Evolutionary conservation across 2,888 invertebrate genomes (phyloP).

Genomic region (Petrolisthes cinctipes): DNA sequence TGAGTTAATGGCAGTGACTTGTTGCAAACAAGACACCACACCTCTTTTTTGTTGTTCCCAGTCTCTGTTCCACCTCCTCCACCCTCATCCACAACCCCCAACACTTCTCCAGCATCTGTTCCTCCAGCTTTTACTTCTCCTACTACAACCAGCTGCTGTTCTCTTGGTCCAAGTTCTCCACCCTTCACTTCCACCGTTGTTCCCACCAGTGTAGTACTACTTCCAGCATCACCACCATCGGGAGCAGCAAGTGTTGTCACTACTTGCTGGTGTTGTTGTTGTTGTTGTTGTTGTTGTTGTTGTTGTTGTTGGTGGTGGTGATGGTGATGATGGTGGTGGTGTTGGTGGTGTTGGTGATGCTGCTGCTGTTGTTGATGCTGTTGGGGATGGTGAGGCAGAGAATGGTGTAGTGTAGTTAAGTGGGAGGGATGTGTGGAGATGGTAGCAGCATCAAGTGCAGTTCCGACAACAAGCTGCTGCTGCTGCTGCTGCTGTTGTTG

Average conservation of each 20-base stretch:
- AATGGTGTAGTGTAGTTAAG: slow-evolving; percentile 37
- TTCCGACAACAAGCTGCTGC: slow-evolving; percentile 24
- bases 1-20: slow-evolving; percentile 41
- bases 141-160: background rate
- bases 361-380: slow-evolving; percentile 39
- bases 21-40: slow-evolving; percentile 51
- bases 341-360: slow-evolving; percentile 36
- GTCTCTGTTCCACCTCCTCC: background rate
- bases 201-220: background rate
- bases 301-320: slow-evolving; percentile 34
- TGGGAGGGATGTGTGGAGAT: slow-evolving; percentile 27
- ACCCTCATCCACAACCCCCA: background rate
- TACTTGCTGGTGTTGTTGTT: slow-evolving; percentile 26
- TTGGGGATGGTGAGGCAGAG: slow-evolving; percentile 17
- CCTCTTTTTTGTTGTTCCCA: no score
- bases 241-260: slow-evolving; percentile 1
- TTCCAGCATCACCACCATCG: background rate
- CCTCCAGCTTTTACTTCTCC: slow-evolving; percentile 7
- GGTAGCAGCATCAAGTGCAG: slow-evolving; percentile 31
- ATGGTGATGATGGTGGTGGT: slow-evolving; percentile 40
- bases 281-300: slow-evolving; percentile 32
- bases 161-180: background rate
- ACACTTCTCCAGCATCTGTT: background rate
- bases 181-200: slow-evolving; percentile 17
- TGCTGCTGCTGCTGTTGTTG: slow-evolving; percentile 12